Evolutionary conservation across 2,888 invertebrate genomes (phyloP).

Genomic region (Limnephilus rhombicus): DNA sequence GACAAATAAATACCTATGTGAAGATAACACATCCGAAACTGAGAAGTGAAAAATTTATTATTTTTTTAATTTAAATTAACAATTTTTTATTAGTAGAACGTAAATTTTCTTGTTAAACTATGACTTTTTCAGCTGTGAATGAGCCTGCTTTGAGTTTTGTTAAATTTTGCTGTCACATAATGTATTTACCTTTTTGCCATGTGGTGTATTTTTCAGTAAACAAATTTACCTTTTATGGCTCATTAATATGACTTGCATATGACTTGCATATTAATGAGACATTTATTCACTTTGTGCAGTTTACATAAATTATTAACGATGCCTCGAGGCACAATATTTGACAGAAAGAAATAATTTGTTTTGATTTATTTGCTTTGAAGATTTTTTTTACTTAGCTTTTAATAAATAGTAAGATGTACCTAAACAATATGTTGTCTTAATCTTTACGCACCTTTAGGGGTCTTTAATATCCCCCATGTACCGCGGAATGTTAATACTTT

Average conservation of each 20-base stretch:
- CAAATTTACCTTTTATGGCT: background rate
- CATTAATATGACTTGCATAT: background rate
- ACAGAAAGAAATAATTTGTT: background rate
- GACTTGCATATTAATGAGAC: background rate
- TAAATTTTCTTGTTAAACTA: background rate
- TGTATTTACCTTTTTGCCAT: background rate
- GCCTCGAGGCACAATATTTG: background rate
- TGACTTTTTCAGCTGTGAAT: background rate
- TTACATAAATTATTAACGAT: background rate
- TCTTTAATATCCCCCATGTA: too few relatives aligned
- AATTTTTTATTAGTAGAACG: too few relatives aligned
- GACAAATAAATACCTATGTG: too few relatives aligned
- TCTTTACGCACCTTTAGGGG: too few relatives aligned
- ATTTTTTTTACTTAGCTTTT: background rate
- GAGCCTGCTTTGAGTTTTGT: background rate
- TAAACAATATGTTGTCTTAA: too few relatives aligned
- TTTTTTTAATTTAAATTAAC: too few relatives aligned
- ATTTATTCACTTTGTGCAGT: background rate
- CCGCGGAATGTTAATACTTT: too few relatives aligned
- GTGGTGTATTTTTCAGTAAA: background rate
- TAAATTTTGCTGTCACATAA: background rate
- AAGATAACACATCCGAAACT: too few relatives aligned
- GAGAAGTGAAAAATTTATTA: too few relatives aligned
- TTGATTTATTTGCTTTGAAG: background rate
- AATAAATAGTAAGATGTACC: background rate